These are phyloP conservation scores for Meghimatium bilineatum DNA, from an alignment of 2,888 invertebrate genomes.

Conservation along the genomic window DNA sequence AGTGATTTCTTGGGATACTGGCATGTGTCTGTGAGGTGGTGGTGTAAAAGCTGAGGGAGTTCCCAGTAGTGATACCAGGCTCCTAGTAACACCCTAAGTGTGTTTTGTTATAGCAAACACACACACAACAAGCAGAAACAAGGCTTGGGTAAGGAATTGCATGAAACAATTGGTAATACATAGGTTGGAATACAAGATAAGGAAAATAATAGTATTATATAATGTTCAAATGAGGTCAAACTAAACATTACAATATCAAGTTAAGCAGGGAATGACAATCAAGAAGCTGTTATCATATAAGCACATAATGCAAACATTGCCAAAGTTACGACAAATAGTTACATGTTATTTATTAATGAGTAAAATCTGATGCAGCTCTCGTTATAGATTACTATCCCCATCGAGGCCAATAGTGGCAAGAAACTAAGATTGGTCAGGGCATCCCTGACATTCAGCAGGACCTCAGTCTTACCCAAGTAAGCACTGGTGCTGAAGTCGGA, in stretches of 20 bases:
- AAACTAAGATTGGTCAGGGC: no score
- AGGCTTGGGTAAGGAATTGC: background rate
- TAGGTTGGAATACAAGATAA: background rate
- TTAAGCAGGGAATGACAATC: background rate
- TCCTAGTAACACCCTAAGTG: constrained; percentile 13
- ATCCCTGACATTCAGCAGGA: no score
- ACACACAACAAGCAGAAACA: constrained; percentile 24
- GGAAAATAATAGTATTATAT: background rate
- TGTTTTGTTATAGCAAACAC: background rate
- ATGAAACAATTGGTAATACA: background rate
- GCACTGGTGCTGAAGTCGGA: no score
- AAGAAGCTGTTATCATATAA: background rate
- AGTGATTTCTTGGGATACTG: constrained; percentile 54
- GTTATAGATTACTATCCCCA: no score
- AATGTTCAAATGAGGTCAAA: background rate
- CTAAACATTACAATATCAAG: background rate
- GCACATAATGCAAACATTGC: background rate
- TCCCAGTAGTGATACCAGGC: constrained; percentile 21
- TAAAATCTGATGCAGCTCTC: no score
- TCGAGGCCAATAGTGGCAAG: no score
- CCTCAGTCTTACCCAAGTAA: no score
- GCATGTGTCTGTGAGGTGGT: constrained; percentile 59
- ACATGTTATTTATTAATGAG: no score
- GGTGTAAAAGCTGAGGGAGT: constrained; percentile 66
- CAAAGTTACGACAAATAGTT: background rate